Evolutionary conservation across 2,888 invertebrate species (phyloP).

Genomic region (Rhagonycha fulva): DNA sequence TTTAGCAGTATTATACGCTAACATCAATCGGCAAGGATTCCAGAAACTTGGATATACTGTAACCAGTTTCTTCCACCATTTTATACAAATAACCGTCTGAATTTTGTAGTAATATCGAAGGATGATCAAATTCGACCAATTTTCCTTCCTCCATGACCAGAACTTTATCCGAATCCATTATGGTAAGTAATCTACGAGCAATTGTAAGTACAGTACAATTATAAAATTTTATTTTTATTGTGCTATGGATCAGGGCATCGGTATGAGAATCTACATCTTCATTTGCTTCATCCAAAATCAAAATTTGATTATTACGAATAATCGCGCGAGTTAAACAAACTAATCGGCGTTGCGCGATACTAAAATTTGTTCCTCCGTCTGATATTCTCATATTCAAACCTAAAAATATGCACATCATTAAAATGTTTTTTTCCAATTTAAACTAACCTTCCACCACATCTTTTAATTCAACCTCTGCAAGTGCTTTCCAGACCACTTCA

Average conservation of each 20-base stretch:
- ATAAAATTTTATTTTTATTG: conserved; percentile 54
- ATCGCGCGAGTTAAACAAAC: neutral
- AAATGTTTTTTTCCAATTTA: neutral
- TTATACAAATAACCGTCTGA: neutral
- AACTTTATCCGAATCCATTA: conserved; percentile 63
- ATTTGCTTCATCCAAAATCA: conserved; percentile 3
- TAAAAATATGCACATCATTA: neutral
- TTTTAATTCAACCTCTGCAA: conserved; percentile 83
- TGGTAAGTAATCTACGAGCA: conserved; percentile 78
- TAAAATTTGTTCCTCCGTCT: neutral
- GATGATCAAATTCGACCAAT: conserved; percentile 74
- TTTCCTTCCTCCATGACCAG: conserved; percentile 77
- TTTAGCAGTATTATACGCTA: neutral
- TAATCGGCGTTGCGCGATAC: neutral
- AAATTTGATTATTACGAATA: neutral
- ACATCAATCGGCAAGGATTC: neutral
- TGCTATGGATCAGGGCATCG: neutral
- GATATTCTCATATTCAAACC: neutral
- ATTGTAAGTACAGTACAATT: conserved; percentile 78
- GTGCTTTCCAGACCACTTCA: conserved; percentile 77
- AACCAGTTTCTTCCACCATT: neutral
- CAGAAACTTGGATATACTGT: neutral
- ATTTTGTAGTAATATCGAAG: conserved; percentile 64
- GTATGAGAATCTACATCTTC: neutral
- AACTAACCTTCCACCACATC: conserved; percentile 60